Evolutionary conservation across 2,797 vertebrate species (phyloP), one percentile per base, ranked within the genome.

Genomic region (Syngnathus rostellatus): DNA sequence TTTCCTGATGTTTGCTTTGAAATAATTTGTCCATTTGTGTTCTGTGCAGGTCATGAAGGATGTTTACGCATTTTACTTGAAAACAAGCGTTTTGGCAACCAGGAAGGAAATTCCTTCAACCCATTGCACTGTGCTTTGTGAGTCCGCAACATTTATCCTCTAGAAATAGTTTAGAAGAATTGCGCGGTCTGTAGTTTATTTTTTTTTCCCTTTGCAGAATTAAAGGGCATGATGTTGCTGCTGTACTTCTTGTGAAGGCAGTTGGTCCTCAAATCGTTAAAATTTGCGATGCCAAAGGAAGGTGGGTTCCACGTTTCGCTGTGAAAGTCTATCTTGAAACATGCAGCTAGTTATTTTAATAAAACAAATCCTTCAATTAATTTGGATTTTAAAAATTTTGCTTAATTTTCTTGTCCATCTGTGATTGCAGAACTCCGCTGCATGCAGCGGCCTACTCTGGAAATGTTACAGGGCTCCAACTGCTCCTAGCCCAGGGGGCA

Each of bases 81-180:
- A 94, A 91, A 94, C 85, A 96, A 94, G 87, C 90, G 90, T 41
- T 94, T 93, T 67, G 79, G 79, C 85, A 92, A 90, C 66, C 93
- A 94, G 83, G 90, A 94, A 78, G 94, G 93, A 89, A 98, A 95
- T 70, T 86, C 90, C 72, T 99, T 98, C 84, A 95, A 93, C 72
- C 94, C 96, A 69, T 91, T 98, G 89, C 96, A 99, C 92, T 99
- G 96, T 94, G 95, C 97, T 89, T 91, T 98, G 97, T 99, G 86
- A 96, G 96, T 93, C 43, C 50, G 12, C 19, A n/a, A 51, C 59
- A 2, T 61, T n/a, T 53, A 23, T 65, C 61, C 11, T 40, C 23
- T 11, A 50, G 43, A 11, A 46, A 38, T 38, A 11, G 6, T 43
- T 14, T 12, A 17, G 10, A 17, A 40, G n/a, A 62, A 45, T 41